These are phyloP conservation scores for Brachionus angularis DNA, from an alignment of 1,140 invertebrate species.

Conservation along the genomic window DNA sequence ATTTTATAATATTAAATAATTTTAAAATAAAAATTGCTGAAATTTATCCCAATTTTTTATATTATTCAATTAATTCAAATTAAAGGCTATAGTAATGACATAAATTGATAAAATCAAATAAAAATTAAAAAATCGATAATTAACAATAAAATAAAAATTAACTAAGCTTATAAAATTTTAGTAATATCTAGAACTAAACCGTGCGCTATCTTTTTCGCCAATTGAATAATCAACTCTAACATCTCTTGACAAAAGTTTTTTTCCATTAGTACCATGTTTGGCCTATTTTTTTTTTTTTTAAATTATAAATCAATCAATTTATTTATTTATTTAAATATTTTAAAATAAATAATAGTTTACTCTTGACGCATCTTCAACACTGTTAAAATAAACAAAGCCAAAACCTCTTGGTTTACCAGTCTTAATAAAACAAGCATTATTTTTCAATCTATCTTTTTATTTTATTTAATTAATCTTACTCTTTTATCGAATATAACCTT, in stretches of 20 bases:
- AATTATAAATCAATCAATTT: constrained; percentile 18
- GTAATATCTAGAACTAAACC: too few relatives aligned
- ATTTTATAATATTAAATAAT: too few relatives aligned
- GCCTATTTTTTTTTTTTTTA: too few relatives aligned
- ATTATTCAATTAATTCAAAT: too few relatives aligned
- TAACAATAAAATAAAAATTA: too few relatives aligned
- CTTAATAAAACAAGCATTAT: neutral
- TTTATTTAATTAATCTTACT: constrained; percentile 14
- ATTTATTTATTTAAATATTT: neutral
- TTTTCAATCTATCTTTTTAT: neutral
- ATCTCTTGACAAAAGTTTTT: neutral
- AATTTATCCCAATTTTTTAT: too few relatives aligned
- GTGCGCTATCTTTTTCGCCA: constrained; percentile 1
- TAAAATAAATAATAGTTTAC: constrained; percentile 26
- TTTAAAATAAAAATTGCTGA: too few relatives aligned
- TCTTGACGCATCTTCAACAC: constrained; percentile 30
- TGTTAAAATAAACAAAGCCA: constrained; percentile 40
- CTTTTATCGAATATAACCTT: constrained; percentile 34
- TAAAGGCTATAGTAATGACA: too few relatives aligned
- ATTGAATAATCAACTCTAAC: constrained; percentile 35
- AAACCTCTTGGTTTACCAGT: constrained; percentile 36
- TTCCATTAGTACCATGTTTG: constrained; percentile 24
- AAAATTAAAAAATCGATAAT: too few relatives aligned
- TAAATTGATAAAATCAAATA: too few relatives aligned
- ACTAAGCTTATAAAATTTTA: too few relatives aligned